A percentile compares a stretch with the other conserved stretches of the same genome.
phyloP scores from a whole-genome alignment of 2,113 vertebrate genomes.

The Axis porcinus region DNA sequence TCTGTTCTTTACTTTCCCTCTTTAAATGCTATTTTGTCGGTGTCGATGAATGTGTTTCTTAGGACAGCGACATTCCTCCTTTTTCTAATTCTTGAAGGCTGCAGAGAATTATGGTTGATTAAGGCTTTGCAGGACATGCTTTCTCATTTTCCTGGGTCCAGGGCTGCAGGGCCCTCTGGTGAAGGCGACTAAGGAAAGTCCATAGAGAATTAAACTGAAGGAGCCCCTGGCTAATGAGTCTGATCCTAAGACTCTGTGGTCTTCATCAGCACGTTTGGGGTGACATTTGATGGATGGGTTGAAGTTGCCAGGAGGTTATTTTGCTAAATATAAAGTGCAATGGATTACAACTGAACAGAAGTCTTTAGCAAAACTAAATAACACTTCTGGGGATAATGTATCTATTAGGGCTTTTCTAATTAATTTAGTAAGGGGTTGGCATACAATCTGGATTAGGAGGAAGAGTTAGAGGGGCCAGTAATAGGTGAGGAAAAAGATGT shows the following conservation, averaged over 20 bases:
- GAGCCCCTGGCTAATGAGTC: not conserved
- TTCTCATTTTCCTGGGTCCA: not conserved
- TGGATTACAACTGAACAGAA: slow-evolving; percentile 3
- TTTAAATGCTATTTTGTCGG: not conserved
- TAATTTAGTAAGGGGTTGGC: slow-evolving; percentile 10
- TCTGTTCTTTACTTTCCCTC: not conserved
- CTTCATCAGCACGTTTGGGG: not conserved
- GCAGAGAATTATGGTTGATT: not conserved
- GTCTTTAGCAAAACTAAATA: not conserved
- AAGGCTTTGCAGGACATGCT: not conserved
- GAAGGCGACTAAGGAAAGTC: not conserved
- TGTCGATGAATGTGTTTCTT: not conserved
- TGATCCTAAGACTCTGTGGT: not conserved
- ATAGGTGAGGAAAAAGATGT: not conserved
- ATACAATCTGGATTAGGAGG: not conserved
- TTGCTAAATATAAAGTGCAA: not conserved
- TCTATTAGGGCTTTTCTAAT: slow-evolving; percentile 28
- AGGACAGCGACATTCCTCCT: not conserved
- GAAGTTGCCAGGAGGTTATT: not conserved
- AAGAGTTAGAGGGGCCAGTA: not conserved
- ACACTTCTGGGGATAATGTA: not conserved
- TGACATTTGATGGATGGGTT: not conserved
- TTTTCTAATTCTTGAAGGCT: not conserved
- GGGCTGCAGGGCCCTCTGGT: not conserved
- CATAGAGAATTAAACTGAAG: not conserved